phyloP scores from a whole-genome alignment of 2,797 vertebrate genomes.

The Pantherophis vulpinus region DNA sequence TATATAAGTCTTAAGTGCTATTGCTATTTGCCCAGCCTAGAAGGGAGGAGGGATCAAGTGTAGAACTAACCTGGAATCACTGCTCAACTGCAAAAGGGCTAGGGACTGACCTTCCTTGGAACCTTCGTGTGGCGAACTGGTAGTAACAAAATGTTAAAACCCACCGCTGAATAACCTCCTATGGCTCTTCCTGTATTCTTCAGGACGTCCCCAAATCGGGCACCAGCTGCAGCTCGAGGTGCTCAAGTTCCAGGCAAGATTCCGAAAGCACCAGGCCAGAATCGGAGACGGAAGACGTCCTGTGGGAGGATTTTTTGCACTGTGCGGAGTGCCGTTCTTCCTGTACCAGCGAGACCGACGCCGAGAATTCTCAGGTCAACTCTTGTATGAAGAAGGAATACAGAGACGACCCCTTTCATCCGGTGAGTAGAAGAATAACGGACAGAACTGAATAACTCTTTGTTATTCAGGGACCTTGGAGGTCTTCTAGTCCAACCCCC shows the following conservation, averaged over 20 bases:
- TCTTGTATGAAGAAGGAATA: slow-evolving; percentile 89
- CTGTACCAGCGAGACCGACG: slow-evolving; percentile 92
- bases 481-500: neutral
- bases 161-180: no score
- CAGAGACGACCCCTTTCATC: slow-evolving; percentile 96
- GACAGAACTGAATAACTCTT: neutral
- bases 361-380: slow-evolving; percentile 83
- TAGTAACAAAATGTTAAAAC: no score
- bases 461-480: neutral
- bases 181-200: slow-evolving; percentile 51
- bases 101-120: neutral
- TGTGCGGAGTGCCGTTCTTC: slow-evolving; percentile 94
- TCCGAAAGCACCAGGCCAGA: slow-evolving; percentile 92
- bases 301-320: slow-evolving; percentile 97
- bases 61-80: neutral
- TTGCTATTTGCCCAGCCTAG: neutral
- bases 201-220: slow-evolving; percentile 91
- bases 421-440: slow-evolving; percentile 73
- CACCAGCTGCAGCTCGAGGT: slow-evolving; percentile 93
- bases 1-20: no score
- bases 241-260: slow-evolving; percentile 93
- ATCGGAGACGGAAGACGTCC: slow-evolving; percentile 94
- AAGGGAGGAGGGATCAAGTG: neutral
- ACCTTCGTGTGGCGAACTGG: neutral
- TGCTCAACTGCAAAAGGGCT: neutral